Evolutionary conservation across 2,888 invertebrate species (phyloP).

Genomic region (Chloromyia formosa): DNA sequence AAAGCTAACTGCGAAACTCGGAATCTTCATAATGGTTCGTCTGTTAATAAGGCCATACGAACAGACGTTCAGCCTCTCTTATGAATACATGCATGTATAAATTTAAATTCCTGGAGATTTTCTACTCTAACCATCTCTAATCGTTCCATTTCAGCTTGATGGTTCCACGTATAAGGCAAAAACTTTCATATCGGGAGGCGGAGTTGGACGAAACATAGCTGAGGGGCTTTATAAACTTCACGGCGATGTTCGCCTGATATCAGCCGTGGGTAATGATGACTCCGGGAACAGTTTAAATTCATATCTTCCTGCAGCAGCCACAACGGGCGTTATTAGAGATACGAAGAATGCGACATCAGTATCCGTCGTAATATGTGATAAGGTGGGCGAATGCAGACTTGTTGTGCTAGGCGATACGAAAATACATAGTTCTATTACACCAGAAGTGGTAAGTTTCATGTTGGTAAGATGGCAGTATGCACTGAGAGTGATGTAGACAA

Average conservation of each 20-base stretch:
- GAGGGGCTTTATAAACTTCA: constrained; percentile 83
- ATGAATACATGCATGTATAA: background rate
- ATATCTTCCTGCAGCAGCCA: constrained; percentile 60
- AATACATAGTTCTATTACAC: constrained; percentile 75
- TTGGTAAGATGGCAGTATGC: no score
- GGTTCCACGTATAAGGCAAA: constrained; percentile 79
- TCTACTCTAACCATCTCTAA: background rate
- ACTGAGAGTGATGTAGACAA: no score
- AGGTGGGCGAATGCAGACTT: constrained; percentile 78
- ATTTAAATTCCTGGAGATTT: background rate
- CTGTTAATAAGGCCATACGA: no score
- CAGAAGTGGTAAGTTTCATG: constrained; percentile 54
- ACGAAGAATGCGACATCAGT: constrained; percentile 69
- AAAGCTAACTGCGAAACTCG: no score
- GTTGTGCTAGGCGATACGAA: constrained; percentile 84
- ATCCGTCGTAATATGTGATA: constrained; percentile 79
- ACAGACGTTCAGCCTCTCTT: no score
- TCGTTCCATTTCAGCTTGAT: constrained; percentile 69
- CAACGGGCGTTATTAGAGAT: constrained; percentile 57
- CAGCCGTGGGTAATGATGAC: constrained; percentile 79
- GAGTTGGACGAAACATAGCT: constrained; percentile 92
- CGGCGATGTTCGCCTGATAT: constrained; percentile 72
- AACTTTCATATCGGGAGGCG: constrained; percentile 77
- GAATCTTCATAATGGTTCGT: no score
- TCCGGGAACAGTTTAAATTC: constrained; percentile 63